Conservation (phyloP, 2,113 vertebrate genomes). For the Corythornis vintsioides region DNA sequence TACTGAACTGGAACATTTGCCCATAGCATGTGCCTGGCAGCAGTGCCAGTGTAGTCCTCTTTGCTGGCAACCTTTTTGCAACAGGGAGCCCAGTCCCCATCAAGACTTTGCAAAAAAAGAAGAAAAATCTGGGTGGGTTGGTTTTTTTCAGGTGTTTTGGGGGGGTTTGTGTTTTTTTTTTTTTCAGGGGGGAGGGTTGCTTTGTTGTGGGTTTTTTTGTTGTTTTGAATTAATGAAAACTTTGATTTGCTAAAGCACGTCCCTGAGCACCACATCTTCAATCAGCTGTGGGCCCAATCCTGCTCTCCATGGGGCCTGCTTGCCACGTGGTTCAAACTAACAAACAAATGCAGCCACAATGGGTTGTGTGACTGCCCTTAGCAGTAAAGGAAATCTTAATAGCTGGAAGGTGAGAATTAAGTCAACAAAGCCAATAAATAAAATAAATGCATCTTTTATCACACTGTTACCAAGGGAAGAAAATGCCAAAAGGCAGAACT, state of each 20-base stretch:
- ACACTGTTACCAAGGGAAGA: constrained; percentile 52
- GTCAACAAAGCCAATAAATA: constrained; percentile 62
- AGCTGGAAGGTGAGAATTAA: constrained; percentile 58
- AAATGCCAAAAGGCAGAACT: constrained; percentile 59
- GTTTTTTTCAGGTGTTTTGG: neutral
- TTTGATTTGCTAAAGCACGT: neutral
- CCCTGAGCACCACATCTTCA: too few relatives aligned
- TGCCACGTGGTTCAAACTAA: constrained; percentile 4
- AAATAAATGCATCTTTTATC: constrained; percentile 64
- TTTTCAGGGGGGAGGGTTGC: too few relatives aligned
- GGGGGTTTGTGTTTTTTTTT: accelerated
- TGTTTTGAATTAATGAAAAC: neutral
- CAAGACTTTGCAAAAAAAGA: neutral
- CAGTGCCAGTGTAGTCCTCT: neutral
- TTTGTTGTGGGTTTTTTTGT: neutral
- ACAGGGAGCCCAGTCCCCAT: neutral
- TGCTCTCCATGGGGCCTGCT: too few relatives aligned
- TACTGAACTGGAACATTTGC: constrained; percentile 18
- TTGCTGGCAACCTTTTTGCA: neutral
- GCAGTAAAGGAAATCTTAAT: constrained; percentile 18
- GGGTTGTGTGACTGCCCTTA: neutral
- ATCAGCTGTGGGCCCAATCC: too few relatives aligned
- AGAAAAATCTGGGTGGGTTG: neutral
- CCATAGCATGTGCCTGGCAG: neutral
- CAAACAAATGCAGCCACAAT: constrained; percentile 16